phyloP scores from a whole-genome alignment of 2,113 vertebrate genomes.

The Brachypteracias leptosomus region DNA sequence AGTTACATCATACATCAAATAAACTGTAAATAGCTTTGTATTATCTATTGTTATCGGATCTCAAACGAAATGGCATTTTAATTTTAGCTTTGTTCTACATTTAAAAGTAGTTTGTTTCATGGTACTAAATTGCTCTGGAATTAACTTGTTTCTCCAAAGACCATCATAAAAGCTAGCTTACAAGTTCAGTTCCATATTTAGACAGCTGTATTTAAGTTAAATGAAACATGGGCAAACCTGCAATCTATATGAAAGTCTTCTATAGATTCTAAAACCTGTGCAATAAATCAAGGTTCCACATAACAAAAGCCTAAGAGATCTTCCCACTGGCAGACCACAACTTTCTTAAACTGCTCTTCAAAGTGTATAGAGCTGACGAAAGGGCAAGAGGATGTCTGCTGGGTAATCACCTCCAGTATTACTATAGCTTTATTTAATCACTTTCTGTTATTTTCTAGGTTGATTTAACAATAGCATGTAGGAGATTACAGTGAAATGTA shows the following conservation, averaged over 20 bases:
- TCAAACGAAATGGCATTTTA: background rate
- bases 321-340: background rate
- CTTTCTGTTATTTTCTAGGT: background rate
- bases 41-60: background rate
- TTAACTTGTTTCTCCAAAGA: background rate
- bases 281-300: background rate
- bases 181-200: background rate
- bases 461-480: background rate
- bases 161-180: background rate
- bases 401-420: background rate
- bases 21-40: background rate
- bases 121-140: background rate
- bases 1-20: background rate
- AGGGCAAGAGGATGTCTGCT: background rate
- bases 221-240: conserved; percentile 20
- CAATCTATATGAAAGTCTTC: background rate
- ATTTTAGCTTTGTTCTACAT: background rate
- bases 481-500: background rate
- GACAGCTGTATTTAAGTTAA: conserved; percentile 23
- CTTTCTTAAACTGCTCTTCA: background rate
- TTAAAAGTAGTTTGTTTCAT: background rate
- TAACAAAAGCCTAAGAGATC: background rate
- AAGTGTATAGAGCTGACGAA: background rate
- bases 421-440: background rate
- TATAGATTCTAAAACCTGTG: background rate